Conservation (phyloP, 2,888 invertebrate species). For the Athalia rosae region DNA sequence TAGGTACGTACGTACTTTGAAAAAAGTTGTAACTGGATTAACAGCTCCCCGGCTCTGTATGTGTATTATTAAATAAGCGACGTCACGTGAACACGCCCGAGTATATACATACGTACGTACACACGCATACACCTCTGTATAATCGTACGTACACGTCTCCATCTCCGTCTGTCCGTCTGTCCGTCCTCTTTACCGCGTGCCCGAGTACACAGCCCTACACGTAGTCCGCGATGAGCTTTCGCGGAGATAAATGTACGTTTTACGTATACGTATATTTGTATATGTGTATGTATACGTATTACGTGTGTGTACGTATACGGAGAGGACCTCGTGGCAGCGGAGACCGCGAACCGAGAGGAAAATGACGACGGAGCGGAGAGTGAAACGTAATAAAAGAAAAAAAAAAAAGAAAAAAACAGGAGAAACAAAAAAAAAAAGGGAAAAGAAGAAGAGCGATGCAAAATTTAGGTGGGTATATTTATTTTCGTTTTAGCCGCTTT, state of each 20-base stretch:
- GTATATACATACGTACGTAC: background rate
- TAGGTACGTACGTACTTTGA: no score
- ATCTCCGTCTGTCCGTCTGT: background rate
- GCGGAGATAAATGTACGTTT: no score
- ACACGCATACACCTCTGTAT: background rate
- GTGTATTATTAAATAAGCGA: background rate
- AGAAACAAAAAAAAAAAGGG: background rate
- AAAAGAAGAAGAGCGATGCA: background rate
- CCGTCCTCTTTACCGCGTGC: background rate
- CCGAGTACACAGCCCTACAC: background rate
- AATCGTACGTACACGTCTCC: no score
- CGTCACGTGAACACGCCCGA: background rate
- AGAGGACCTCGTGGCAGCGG: no score
- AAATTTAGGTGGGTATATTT: conserved; percentile 11
- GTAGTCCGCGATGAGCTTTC: background rate
- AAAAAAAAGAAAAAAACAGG: background rate
- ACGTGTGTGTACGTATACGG: conserved; percentile 9
- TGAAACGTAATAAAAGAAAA: no score
- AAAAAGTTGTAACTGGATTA: conserved; percentile 12
- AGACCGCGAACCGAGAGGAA: no score
- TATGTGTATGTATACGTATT: background rate
- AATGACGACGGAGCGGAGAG: no score
- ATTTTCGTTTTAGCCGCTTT: conserved; percentile 40
- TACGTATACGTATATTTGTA: background rate
- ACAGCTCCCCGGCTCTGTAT: background rate